Evolutionary conservation across 2,888 invertebrate species (phyloP).

Genomic region (Flexamia atlantica): DNA sequence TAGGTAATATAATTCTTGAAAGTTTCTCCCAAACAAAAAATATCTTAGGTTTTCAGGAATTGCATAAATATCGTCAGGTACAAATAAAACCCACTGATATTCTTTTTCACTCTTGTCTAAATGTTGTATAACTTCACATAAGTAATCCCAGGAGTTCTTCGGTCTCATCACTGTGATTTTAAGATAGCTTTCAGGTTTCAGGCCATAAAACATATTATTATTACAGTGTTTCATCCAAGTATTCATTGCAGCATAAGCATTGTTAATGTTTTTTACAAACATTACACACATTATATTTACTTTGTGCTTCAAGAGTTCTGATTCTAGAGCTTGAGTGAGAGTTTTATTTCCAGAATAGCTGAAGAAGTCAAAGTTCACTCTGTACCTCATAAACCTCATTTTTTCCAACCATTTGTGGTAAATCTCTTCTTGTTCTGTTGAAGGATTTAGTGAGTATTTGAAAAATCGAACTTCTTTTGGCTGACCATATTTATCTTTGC

Average conservation of each 20-base stretch:
- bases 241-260: slow-evolving; percentile 73
- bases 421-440: background rate
- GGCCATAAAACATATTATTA: slow-evolving; percentile 73
- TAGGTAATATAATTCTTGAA: slow-evolving; percentile 76
- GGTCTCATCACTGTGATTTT: slow-evolving; percentile 71
- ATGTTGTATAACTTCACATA: slow-evolving; percentile 74
- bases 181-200: slow-evolving; percentile 68
- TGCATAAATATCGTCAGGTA: slow-evolving; percentile 78
- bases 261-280: slow-evolving; percentile 74
- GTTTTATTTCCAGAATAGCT: slow-evolving; percentile 48
- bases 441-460: background rate
- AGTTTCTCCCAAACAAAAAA: slow-evolving; percentile 74
- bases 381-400: background rate
- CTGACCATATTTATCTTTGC: background rate
- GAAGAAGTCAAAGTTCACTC: slow-evolving; percentile 34
- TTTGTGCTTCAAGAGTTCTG: slow-evolving; percentile 67
- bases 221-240: slow-evolving; percentile 75
- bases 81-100: slow-evolving; percentile 77
- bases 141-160: slow-evolving; percentile 75
- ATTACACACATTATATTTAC: slow-evolving; percentile 76
- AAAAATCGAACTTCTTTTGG: background rate
- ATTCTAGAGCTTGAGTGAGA: background rate
- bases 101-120: slow-evolving; percentile 71
- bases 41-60: slow-evolving; percentile 78
- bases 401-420: slow-evolving; percentile 39